Evolutionary conservation across 2,797 vertebrate species (phyloP), one percentile per base, ranked within the genome.

Genomic region (Micropoecilia bifurca): DNA sequence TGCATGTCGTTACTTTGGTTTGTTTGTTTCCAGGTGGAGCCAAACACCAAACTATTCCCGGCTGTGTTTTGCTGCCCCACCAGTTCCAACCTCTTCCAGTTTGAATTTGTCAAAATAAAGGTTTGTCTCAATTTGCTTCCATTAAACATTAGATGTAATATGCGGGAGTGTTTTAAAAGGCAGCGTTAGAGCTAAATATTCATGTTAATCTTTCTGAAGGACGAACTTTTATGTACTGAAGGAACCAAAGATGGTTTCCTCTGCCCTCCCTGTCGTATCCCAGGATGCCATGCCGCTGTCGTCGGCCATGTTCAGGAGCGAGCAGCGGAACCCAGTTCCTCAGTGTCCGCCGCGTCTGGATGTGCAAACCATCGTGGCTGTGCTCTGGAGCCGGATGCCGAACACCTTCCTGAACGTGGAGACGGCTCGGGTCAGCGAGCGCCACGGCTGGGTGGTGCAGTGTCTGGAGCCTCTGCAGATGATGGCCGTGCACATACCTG

Each of bases 331-430:
- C 90, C 97, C 97, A 0, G 91, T 98, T 86, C 98, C 99, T 0
- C 97, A 98, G 93, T 99, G 99, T 81, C 99, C 99, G 0, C 98
- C 98, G 1, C 95, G 98, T 0, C 91, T 99, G 69, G 97, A 99
- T 13, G 96, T 99, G 57, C 99, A 99, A 90, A 97, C 97, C 74
- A 97, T 99, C 36, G 97, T 97, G 66, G 96, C 98, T 0, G 98
- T 99, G 84, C 92, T 99, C 55, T 99, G 98, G 99, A 99, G 98
- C 87, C 96, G 99, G n/a, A 99, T 99, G 98, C 99, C 99, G 22
- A 99, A 97, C 89, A 97, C 85, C 87, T 99, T 99, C 89, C 95
- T 99, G 33, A 96, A 92, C 8, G 97, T 99, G 82, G 98, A 99
- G 91, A 97, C 93, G 0, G 98, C 98, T 75, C 96, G 97, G 0